Percentiles rank a stretch among this genome's conserved stretches.
phyloP scores from a whole-genome alignment of 2,888 invertebrate species.

The Lypha dubia region DNA sequence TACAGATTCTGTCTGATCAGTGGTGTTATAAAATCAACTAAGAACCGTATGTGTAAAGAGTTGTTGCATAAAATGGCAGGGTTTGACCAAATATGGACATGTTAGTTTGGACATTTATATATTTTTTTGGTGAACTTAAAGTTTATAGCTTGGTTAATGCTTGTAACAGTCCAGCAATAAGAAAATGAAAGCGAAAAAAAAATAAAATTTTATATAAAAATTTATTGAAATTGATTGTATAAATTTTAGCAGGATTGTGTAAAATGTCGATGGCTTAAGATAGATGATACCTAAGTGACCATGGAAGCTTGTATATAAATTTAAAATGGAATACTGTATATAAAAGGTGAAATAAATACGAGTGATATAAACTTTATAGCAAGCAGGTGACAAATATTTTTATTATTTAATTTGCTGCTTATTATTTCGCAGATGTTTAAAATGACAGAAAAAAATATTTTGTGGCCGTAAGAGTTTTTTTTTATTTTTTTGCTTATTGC shows the following conservation, averaged over 20 bases:
- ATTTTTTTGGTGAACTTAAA: constrained; percentile 33
- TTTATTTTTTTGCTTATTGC: too few relatives aligned
- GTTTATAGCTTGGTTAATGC: constrained; percentile 43
- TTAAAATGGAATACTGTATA: not conserved
- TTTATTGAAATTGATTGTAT: constrained; percentile 41
- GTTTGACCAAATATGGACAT: constrained; percentile 56
- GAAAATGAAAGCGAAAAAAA: constrained; percentile 1
- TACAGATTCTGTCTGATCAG: too few relatives aligned
- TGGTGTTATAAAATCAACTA: not conserved
- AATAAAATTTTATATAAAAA: not conserved
- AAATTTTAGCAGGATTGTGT: constrained; percentile 31
- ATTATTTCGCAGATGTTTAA: not conserved
- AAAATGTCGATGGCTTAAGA: constrained; percentile 19
- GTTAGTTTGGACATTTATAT: constrained; percentile 54
- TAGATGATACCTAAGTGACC: constrained; percentile 10
- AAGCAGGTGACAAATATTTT: constrained; percentile 5
- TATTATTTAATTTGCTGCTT: constrained; percentile 3
- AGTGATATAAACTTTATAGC: not conserved
- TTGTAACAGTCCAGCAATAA: constrained; percentile 28
- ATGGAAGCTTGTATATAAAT: not conserved
- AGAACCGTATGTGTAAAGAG: not conserved
- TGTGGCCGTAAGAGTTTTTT: not conserved
- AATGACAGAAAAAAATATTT: not conserved
- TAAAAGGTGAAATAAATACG: not conserved
- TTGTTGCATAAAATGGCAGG: constrained; percentile 25